Evolutionary conservation across 2,797 vertebrate genomes (phyloP).

Genomic region (Malurus leucopterus): DNA sequence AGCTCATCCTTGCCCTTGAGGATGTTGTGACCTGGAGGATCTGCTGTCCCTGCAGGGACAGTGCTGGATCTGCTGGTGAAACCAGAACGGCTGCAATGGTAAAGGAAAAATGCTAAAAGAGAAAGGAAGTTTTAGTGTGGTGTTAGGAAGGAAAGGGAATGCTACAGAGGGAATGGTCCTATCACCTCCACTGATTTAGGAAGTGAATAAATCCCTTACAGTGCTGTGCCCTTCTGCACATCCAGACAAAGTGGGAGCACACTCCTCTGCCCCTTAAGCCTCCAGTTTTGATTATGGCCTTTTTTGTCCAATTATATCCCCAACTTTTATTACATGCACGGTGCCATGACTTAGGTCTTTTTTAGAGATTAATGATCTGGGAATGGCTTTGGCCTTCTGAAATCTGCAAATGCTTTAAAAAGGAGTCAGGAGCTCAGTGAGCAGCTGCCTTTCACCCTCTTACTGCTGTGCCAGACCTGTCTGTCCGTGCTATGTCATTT

Average conservation of each 20-base stretch:
- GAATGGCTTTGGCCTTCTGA: not conserved
- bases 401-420: not conserved
- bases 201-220: not conserved
- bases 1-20: not conserved
- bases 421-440: not conserved
- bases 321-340: not conserved
- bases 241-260: not conserved
- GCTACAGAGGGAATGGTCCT: not conserved
- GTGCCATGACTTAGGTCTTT: not conserved
- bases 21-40: not conserved
- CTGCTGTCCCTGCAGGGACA: not conserved
- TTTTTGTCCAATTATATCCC: not conserved
- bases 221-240: fast-evolving
- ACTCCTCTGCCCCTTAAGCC: not conserved
- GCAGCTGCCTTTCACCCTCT: not conserved
- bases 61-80: not conserved
- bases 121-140: not conserved
- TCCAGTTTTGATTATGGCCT: not conserved
- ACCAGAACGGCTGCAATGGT: not conserved
- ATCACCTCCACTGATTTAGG: not conserved
- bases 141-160: not conserved
- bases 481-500: not conserved
- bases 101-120: not conserved
- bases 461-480: not conserved
- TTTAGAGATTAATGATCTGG: not conserved